Conservation (phyloP, 1,140 invertebrate species). For the fruit fly (Drosophila melanogaster) region DNA sequence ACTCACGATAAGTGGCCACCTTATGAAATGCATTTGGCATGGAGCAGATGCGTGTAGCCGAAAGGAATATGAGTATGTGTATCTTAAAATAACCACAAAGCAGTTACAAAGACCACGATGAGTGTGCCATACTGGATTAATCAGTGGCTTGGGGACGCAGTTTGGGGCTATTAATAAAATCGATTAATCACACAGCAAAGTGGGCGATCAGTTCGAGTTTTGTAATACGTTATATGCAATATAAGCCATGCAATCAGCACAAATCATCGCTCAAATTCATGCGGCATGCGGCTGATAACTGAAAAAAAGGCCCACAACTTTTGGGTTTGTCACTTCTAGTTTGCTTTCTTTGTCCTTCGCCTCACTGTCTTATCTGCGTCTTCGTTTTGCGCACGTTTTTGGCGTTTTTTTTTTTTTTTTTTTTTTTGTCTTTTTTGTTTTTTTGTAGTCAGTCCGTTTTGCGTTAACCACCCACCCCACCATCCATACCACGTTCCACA, state of each 20-base stretch:
- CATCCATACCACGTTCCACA: background rate
- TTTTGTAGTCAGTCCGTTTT: slow-evolving; percentile 18
- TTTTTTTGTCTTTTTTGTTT: too few relatives aligned
- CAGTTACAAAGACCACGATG: background rate
- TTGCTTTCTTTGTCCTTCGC: slow-evolving; percentile 35
- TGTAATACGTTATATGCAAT: slow-evolving; percentile 2
- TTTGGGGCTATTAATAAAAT: slow-evolving; percentile 6
- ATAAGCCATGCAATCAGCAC: background rate
- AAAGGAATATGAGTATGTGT: background rate
- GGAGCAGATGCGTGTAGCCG: background rate
- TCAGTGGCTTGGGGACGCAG: background rate
- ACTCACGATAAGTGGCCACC: background rate
- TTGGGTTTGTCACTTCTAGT: slow-evolving; percentile 9
- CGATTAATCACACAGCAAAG: slow-evolving; percentile 18
- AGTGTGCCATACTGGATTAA: slow-evolving; percentile 1
- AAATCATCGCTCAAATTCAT: slow-evolving; percentile 16
- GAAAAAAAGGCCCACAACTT: background rate
- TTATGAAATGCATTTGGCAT: background rate
- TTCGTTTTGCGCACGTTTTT: slow-evolving; percentile 75
- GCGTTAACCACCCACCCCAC: slow-evolving; percentile 5
- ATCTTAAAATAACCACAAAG: background rate
- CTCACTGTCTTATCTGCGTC: slow-evolving; percentile 65
- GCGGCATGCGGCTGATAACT: slow-evolving; percentile 51
- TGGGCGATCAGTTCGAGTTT: slow-evolving; percentile 2
- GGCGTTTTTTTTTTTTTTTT: slow-evolving; percentile 12